Evolutionary conservation across 2,797 vertebrate genomes (phyloP).

Genomic region (Danio jaintianensis): DNA sequence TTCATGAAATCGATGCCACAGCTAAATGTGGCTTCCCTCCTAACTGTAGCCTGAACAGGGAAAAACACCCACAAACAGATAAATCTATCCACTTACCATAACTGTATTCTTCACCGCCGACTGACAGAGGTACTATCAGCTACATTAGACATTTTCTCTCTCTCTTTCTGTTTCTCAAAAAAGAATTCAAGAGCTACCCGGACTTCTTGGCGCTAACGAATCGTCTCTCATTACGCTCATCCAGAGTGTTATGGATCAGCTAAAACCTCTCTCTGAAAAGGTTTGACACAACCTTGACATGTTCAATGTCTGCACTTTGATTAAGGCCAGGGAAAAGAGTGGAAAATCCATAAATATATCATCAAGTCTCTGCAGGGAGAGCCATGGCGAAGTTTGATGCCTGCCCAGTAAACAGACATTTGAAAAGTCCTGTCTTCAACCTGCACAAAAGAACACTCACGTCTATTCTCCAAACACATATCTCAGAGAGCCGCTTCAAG

Average conservation of each 20-base stretch:
- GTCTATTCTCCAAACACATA: slow-evolving; percentile 59
- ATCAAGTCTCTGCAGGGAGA: slow-evolving; percentile 49
- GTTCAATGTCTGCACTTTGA: slow-evolving; percentile 42
- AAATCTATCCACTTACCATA: slow-evolving; percentile 66
- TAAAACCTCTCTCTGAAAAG: slow-evolving; percentile 45
- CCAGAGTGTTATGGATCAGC: slow-evolving; percentile 11
- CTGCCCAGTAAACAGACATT: slow-evolving; percentile 63
- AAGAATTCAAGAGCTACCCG: background rate
- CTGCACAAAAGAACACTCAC: slow-evolving; percentile 57
- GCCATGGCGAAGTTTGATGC: slow-evolving; percentile 31
- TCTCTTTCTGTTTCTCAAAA: background rate
- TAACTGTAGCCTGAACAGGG: slow-evolving; percentile 65
- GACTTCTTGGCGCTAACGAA: background rate
- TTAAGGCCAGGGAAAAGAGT: slow-evolving; percentile 54
- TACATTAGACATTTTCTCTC: background rate
- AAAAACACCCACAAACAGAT: slow-evolving; percentile 79
- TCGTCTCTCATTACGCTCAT: slow-evolving; percentile 38
- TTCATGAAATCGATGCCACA: slow-evolving; percentile 82
- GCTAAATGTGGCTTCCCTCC: slow-evolving; percentile 76
- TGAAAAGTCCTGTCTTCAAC: slow-evolving; percentile 60
- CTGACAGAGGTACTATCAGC: background rate
- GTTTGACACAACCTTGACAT: slow-evolving; percentile 47
- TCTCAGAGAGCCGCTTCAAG: slow-evolving; percentile 58
- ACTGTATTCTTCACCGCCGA: background rate
- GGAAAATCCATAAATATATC: slow-evolving; percentile 61